Evolutionary conservation across 2,113 vertebrate genomes (phyloP).

Genomic region (Siniperca chuatsi): DNA sequence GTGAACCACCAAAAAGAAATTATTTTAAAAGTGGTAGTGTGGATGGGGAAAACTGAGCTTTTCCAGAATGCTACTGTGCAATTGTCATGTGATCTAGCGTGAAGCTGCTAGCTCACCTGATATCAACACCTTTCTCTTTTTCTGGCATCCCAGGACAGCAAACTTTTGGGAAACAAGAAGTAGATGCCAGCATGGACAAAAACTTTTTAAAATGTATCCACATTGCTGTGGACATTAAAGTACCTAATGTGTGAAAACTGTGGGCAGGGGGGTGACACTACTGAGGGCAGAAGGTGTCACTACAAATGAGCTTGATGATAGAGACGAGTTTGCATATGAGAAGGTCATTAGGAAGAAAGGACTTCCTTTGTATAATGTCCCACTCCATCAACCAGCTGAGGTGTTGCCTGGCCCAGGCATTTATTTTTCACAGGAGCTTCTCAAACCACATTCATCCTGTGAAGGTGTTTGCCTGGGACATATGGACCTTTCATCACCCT

Average conservation of each 20-base stretch:
- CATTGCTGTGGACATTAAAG: constrained; percentile 20
- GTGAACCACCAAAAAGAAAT: neutral
- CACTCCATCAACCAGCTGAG: constrained; percentile 55
- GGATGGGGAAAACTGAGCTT: neutral
- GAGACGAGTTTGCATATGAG: constrained; percentile 51
- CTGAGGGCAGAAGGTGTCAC: constrained; percentile 41
- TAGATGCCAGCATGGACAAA: neutral
- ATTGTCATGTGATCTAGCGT: neutral
- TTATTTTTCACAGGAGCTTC: constrained; percentile 46
- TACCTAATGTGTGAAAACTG: constrained; percentile 48
- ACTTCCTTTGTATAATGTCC: constrained; percentile 57
- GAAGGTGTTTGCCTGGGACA: constrained; percentile 56
- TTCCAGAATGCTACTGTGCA: neutral
- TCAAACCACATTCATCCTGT: constrained; percentile 17
- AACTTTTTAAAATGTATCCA: constrained; percentile 9
- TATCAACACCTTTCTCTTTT: neutral
- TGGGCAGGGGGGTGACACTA: constrained; percentile 37
- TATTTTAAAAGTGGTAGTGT: neutral
- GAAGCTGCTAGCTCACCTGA: neutral
- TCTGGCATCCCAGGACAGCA: neutral
- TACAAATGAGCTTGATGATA: constrained; percentile 57
- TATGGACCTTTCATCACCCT: constrained; percentile 58
- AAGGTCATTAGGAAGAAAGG: constrained; percentile 50
- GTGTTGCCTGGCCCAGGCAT: constrained; percentile 40
- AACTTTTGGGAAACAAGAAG: neutral